Evolutionary conservation across 2,888 invertebrate species (phyloP).

Genomic region (Aphodius granarius): DNA sequence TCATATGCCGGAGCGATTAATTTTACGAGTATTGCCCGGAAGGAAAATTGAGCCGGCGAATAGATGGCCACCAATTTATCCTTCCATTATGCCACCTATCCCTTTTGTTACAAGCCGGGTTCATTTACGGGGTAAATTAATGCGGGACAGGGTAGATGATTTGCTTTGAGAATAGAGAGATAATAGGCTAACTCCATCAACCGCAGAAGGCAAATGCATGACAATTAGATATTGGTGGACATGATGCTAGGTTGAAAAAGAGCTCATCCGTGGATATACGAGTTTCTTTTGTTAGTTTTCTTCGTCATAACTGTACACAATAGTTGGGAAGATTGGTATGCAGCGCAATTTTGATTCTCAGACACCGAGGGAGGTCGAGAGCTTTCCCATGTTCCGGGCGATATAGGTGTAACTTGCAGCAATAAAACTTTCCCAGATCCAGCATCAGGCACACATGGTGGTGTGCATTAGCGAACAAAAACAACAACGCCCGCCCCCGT

Average conservation of each 20-base stretch:
- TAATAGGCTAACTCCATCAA: background rate
- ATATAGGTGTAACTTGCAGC: background rate
- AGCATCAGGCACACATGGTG: conserved; percentile 10
- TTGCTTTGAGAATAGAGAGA: background rate
- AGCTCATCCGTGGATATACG: background rate
- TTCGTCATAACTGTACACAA: background rate
- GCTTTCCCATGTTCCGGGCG: conserved; percentile 18
- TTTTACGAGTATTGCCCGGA: conserved; percentile 15
- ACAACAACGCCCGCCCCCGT: background rate
- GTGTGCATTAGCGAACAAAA: background rate
- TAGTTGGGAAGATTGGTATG: background rate
- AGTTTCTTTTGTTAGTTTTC: background rate
- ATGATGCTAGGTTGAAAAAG: too few relatives aligned
- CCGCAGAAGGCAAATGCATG: background rate
- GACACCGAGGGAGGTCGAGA: conserved; percentile 16
- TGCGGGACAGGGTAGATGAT: background rate
- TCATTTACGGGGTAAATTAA: background rate
- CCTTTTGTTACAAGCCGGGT: background rate
- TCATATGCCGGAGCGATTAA: conserved; percentile 22
- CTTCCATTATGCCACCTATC: background rate
- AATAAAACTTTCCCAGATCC: conserved; percentile 12
- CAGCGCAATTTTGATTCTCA: conserved; percentile 15
- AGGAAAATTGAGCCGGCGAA: background rate
- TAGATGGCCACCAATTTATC: background rate
- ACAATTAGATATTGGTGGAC: background rate